These are phyloP conservation scores for Premnoplex brunnescens DNA, from an alignment of 2,797 vertebrate genomes.

Conservation along the genomic window DNA sequence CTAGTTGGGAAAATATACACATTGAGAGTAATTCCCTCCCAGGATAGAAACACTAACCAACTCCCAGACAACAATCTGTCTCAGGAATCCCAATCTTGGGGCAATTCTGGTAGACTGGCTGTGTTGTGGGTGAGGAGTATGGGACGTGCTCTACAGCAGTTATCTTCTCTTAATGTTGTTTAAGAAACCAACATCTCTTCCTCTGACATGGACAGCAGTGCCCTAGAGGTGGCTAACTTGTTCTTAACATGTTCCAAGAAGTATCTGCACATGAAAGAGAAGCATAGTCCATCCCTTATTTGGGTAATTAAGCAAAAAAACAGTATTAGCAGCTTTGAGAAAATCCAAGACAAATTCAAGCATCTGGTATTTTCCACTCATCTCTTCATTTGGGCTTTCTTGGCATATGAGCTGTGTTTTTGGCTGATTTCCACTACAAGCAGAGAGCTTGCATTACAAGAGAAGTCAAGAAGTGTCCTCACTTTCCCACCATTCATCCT, in stretches of 20 bases:
- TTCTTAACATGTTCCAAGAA: background rate
- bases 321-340: conserved; percentile 25
- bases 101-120: background rate
- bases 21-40: background rate
- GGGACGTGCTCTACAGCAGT: background rate
- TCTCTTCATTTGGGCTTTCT: conserved; percentile 11
- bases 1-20: background rate
- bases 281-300: background rate
- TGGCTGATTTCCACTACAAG: conserved; percentile 54
- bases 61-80: background rate
- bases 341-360: conserved; percentile 27
- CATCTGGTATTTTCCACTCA: conserved; percentile 44
- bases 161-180: background rate
- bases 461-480: conserved; percentile 41
- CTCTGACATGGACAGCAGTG: background rate
- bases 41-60: background rate
- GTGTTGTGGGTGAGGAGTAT: background rate
- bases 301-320: conserved; percentile 18
- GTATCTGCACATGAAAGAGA: background rate
- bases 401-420: conserved; percentile 34
- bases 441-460: background rate
- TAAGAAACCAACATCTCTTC: background rate
- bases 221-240: background rate
- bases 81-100: background rate
- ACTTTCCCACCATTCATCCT: conserved; percentile 21